Conservation (phyloP, 2,888 invertebrate genomes). For the Oxystoma pomonae region DNA sequence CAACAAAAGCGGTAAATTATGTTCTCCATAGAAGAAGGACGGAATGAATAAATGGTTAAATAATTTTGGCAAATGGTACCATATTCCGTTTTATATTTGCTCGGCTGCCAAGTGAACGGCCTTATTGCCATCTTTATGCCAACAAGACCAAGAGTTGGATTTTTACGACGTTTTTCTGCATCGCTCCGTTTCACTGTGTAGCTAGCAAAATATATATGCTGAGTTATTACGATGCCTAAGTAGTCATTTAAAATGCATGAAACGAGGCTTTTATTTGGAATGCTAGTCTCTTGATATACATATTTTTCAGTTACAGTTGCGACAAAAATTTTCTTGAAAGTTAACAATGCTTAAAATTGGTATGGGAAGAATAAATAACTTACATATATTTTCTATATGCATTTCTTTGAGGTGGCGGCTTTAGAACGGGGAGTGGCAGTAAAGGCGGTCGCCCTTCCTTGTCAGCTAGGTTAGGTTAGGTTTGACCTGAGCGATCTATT, state of each 20-base stretch:
- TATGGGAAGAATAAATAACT: too few species aligned
- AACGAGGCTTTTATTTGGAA: background rate
- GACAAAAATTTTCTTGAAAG: too few species aligned
- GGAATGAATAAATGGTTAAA: background rate
- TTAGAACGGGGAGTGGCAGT: too few species aligned
- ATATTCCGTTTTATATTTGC: constrained; percentile 14
- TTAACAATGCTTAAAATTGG: too few species aligned
- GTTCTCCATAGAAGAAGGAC: background rate
- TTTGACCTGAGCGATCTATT: too few species aligned
- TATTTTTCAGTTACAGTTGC: too few species aligned
- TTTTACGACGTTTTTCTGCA: background rate
- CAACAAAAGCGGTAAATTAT: too few species aligned
- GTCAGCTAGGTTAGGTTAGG: too few species aligned
- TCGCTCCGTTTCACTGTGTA: background rate
- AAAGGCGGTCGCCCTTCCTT: too few species aligned
- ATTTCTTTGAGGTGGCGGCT: too few species aligned
- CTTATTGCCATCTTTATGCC: constrained; percentile 1
- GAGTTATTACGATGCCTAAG: constrained; percentile 2
- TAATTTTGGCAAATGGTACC: constrained; percentile 17
- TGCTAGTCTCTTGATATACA: too few species aligned
- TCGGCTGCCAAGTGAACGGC: background rate
- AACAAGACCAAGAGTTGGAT: background rate
- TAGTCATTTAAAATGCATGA: constrained; percentile 4
- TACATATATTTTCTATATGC: too few species aligned
- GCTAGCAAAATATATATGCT: background rate